Evolutionary conservation across 1,140 invertebrate species (phyloP), one percentile per base, ranked within the genome.

Genomic region (Ceratina japonica): DNA sequence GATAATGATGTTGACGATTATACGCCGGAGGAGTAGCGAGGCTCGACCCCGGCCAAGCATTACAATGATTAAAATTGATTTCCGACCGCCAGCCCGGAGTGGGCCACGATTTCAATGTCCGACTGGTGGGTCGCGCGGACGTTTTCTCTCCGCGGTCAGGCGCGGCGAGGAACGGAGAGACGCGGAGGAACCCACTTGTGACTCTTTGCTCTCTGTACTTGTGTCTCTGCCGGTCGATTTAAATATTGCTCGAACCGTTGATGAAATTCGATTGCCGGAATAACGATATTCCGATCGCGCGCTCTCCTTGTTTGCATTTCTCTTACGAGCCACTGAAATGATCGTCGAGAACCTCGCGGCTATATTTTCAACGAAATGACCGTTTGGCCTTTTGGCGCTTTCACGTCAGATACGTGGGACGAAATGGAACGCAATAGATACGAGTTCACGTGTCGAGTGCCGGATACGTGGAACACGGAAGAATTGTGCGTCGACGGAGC

Each of bases 51-150:
- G 37, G 37, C n/a, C 24, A 52, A 3, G 20, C 66, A 70, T 77
- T 77, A 63, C 58, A 63, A 69, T 63, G 59, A 77, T 77, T 77
- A 72, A 71, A 72, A 71, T 77, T 72, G 68, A 77, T 77, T 72
- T 31, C 8, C n/a, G 2, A 4, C 22, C 3, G 31, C 63, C 37
- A 13, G 13, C 18, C 59, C 31, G 16, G 22, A 16, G 49, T 18
- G 8, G 22, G 1, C 49, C 24, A 16, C 44, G 71, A 64, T 62
- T 63, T 73, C 64, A 37, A 61, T 31, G 20, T 18, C 24, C 24
- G 49, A n/a, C 58, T 4, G 10, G 15, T 20, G 37, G 16, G 37
- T 18, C 5, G n/a, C 16, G 54, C 54, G 13, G 27, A 22, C 15
- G 52, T 51, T 18, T 18, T 27, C 37, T 62, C 70, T n/a, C n/a